Conservation (phyloP, 2,888 invertebrate genomes). For the Apamea epomidion region DNA sequence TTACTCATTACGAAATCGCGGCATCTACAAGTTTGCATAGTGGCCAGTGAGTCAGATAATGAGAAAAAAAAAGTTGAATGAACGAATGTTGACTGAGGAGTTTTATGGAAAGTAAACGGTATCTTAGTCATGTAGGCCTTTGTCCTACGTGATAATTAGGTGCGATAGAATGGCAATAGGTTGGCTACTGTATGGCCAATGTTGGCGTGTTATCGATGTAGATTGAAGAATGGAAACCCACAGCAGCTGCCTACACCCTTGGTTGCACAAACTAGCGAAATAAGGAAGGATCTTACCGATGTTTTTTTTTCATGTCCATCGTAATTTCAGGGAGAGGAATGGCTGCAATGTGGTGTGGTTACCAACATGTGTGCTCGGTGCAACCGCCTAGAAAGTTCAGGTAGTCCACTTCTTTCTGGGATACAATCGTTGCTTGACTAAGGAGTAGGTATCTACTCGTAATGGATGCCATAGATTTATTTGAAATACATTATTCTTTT, state of each 20-base stretch:
- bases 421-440: not conserved
- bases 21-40: constrained; percentile 38
- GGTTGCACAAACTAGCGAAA: not conserved
- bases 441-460: not conserved
- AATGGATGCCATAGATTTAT: no score
- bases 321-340: not conserved
- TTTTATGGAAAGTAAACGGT: constrained; percentile 57
- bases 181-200: constrained; percentile 33
- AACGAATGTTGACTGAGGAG: constrained; percentile 50
- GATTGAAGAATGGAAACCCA: not conserved
- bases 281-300: not conserved
- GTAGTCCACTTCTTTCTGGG: not conserved
- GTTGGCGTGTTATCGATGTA: constrained; percentile 3
- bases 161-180: not conserved
- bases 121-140: constrained; percentile 64
- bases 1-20: constrained; percentile 56
- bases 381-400: not conserved
- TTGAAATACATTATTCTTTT: no score
- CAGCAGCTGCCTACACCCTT: no score
- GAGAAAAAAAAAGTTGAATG: constrained; percentile 60
- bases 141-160: constrained; percentile 47
- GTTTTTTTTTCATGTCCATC: not conserved
- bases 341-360: not conserved
- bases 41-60: constrained; percentile 47
- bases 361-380: not conserved